Evolutionary conservation across 2,888 invertebrate genomes (phyloP).

Genomic region (Amblyjoppa proteus): DNA sequence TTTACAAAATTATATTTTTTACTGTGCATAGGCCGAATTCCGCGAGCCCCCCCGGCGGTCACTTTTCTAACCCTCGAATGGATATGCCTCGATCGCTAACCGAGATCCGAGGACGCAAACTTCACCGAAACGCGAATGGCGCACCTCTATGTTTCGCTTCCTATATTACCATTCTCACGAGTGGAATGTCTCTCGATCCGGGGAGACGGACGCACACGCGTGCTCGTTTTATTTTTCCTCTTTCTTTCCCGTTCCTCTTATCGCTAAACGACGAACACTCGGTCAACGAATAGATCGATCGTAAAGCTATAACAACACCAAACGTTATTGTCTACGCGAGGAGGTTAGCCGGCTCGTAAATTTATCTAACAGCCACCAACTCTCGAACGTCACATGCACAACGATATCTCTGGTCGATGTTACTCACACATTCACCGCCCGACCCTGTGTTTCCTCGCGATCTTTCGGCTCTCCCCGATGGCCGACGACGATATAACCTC

Average conservation of each 20-base stretch:
- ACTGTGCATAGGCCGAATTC: slow-evolving; percentile 19
- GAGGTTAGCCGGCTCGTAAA: slow-evolving; percentile 14
- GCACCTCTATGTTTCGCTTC: slow-evolving; percentile 72
- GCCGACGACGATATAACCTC: slow-evolving; percentile 64
- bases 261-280: background rate
- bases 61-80: slow-evolving; percentile 68
- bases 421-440: slow-evolving; percentile 23
- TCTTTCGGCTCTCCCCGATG: slow-evolving; percentile 49
- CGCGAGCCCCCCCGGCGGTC: slow-evolving; percentile 58
- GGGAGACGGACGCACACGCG: slow-evolving; percentile 49
- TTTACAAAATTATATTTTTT: no score
- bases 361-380: slow-evolving; percentile 4
- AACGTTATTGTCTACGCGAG: background rate
- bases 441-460: slow-evolving; percentile 10
- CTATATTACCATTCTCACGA: slow-evolving; percentile 56
- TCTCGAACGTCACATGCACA: slow-evolving; percentile 4
- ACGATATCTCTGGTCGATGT: background rate
- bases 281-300: background rate
- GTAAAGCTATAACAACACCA: background rate
- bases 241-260: background rate
- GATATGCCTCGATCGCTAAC: slow-evolving; percentile 36
- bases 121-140: slow-evolving; percentile 66
- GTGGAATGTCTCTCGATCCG: slow-evolving; percentile 38
- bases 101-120: background rate
- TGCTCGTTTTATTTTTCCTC: slow-evolving; percentile 43